Conservation (phyloP, 1,140 invertebrate species). For the Tetranychus urticae region DNA sequence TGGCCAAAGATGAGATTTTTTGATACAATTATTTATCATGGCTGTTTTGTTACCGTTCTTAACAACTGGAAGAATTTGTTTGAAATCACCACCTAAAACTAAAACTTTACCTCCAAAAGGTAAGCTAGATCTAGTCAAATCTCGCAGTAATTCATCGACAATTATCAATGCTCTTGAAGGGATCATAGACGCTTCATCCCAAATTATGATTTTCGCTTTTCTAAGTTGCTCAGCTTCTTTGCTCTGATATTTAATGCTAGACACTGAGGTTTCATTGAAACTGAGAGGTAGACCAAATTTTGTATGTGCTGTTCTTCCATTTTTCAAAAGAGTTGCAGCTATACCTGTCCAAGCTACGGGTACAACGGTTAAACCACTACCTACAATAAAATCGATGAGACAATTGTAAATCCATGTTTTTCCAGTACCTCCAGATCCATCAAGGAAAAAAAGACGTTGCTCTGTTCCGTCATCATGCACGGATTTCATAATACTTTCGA, state of each 20-base stretch:
- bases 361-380: background rate
- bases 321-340: background rate
- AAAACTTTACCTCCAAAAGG: background rate
- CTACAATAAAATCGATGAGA: background rate
- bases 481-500: background rate
- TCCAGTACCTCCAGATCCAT: background rate
- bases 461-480: background rate
- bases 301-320: background rate
- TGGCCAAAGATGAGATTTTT: background rate
- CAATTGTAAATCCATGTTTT: background rate
- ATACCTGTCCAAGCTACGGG: background rate
- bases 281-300: background rate
- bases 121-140: background rate
- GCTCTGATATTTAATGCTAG: background rate
- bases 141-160: background rate
- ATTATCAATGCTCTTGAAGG: background rate
- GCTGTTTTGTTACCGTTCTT: background rate
- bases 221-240: background rate
- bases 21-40: background rate
- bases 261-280: background rate
- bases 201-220: background rate
- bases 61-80: background rate
- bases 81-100: background rate
- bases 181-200: conserved; percentile 1
- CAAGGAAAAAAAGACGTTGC: background rate